Percentiles rank a stretch among this genome's conserved stretches.
Evolutionary conservation across 2,888 invertebrate genomes (phyloP).

Genomic region (Aphodius sticticus): DNA sequence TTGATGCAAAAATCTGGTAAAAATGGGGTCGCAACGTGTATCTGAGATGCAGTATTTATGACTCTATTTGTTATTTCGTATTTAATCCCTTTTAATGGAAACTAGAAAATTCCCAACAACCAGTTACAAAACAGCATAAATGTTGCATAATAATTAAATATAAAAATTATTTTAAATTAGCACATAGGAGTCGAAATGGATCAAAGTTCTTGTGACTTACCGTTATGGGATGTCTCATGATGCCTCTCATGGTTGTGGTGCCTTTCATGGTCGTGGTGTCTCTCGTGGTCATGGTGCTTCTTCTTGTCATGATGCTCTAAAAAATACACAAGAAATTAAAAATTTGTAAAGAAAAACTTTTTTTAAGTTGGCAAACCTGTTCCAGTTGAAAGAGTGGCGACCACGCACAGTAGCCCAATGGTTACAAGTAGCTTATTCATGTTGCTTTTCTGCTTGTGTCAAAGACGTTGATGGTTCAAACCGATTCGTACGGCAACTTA

Average conservation of each 20-base stretch:
- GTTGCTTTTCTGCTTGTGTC: background rate
- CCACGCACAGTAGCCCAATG: background rate
- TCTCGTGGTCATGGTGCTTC: background rate
- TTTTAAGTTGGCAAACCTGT: background rate
- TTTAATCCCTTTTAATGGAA: too few species aligned
- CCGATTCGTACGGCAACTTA: background rate
- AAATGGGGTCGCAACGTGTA: too few species aligned
- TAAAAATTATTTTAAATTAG: too few species aligned
- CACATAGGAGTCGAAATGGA: too few species aligned
- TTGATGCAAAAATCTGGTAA: too few species aligned
- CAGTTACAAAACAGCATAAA: too few species aligned
- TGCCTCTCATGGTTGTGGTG: background rate
- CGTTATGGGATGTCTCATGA: background rate
- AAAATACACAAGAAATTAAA: background rate
- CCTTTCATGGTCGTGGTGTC: background rate
- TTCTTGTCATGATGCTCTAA: conserved; percentile 17
- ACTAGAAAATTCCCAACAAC: too few species aligned
- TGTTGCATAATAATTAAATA: too few species aligned
- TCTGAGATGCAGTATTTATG: too few species aligned
- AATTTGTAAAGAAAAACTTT: background rate
- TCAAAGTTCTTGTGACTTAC: too few species aligned
- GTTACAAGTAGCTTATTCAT: background rate
- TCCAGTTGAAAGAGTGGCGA: background rate
- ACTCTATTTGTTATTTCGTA: too few species aligned
- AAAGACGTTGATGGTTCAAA: background rate